Base-by-base conservation (phyloP, 2,113 vertebrate genomes). In the Myiagra hebetior region DNA sequence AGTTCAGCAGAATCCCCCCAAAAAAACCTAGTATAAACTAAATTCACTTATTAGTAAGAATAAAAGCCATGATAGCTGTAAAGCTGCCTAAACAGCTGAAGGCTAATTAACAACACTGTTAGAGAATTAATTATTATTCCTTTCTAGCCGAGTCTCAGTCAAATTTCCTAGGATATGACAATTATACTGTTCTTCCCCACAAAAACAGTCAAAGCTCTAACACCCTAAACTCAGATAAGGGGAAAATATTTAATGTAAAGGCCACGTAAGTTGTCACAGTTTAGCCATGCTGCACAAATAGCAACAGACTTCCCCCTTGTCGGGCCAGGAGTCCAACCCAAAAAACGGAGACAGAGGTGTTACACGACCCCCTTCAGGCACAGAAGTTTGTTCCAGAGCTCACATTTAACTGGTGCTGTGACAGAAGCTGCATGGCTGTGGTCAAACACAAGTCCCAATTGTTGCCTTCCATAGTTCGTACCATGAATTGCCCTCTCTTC, bases 71-170 rank as follows among this genome's bases (percentile, higher is more conserved):
- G 19, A 20, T 10, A 86, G 67, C 30, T 80, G 39, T n/a, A 78
- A 93, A 86, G 11, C 50, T 52, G 35, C 21, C 63, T 62, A 19
- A 89, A 64, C 15, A 73, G 41, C 44, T 63, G 33, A 90, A 35
- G 2, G 3, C 23, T 42, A 72, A 53, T 33, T 72, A 83, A 63
- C 47, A 68, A 21, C 1, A 0, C 17, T 21, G 2, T 18, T 52
- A 80, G 21, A 80, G 74, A 87, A 70, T 47, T 46, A 12, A 30
- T 15, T 15, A 3, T 27, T 72, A 75, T 23, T 91, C 47, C 31
- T 74, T 74, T 42, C 60, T 42, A 57, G 31, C 16, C 0, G 0
- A 69, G 11, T n/a, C 49, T 53, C 28, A 3, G 0, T 33, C 37
- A 53, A 11, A 44, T 75, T 79, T 75, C 47, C 47, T 35, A 18